phyloP scores from a whole-genome alignment of 2,888 invertebrate species.

The Eumacrocentrus americanus region DNA sequence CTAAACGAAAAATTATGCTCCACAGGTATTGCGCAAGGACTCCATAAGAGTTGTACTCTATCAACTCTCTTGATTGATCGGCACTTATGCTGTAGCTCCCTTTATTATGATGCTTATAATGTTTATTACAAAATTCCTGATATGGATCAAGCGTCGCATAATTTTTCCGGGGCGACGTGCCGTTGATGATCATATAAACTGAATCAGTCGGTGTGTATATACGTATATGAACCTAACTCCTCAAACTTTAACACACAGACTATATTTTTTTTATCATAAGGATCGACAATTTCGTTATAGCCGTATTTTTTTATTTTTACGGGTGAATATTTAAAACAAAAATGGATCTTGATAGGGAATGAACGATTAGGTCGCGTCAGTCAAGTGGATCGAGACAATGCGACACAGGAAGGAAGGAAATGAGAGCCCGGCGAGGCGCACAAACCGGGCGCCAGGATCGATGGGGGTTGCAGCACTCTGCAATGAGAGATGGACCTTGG shows the following conservation, averaged over 20 bases:
- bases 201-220: too few relatives aligned
- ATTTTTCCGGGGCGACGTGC: conserved; percentile 24
- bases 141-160: conserved; percentile 30
- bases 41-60: conserved; percentile 21
- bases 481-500: conserved; percentile 49
- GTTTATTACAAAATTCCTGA: conserved; percentile 34
- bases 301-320: neutral
- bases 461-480: conserved; percentile 29
- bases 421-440: conserved; percentile 10
- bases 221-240: too few relatives aligned
- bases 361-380: conserved; percentile 11
- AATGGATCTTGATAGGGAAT: conserved; percentile 4
- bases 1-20: conserved; percentile 41
- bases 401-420: conserved; percentile 22
- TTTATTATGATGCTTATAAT: conserved; percentile 35
- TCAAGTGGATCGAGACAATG: conserved; percentile 17
- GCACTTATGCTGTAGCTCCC: conserved; percentile 11
- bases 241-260: too few relatives aligned
- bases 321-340: neutral
- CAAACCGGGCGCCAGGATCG: conserved; percentile 18
- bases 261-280: too few relatives aligned
- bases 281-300: neutral
- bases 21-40: conserved; percentile 26
- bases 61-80: conserved; percentile 33
- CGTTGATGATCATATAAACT: conserved; percentile 8